These are phyloP conservation scores for Chelonus insularis DNA, from an alignment of 1,140 invertebrate species.

Conservation along the genomic window DNA sequence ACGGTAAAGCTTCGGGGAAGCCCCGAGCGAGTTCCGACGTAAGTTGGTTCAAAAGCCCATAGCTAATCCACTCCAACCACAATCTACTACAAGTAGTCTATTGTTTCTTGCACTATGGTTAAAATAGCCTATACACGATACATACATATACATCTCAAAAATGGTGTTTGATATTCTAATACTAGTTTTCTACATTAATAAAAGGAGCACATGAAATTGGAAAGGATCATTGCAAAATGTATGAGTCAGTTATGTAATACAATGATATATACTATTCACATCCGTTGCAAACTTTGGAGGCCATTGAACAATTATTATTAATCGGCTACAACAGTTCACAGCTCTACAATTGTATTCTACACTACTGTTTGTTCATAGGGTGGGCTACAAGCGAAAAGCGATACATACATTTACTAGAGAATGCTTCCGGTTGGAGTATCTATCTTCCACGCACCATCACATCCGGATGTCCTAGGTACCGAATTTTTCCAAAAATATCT, in stretches of 20 bases:
- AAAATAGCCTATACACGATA: too few species aligned
- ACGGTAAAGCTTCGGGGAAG: not conserved
- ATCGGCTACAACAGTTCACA: constrained; percentile 23
- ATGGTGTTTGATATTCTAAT: too few species aligned
- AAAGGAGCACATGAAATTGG: not conserved
- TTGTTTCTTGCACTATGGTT: constrained; percentile 4
- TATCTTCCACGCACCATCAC: constrained; percentile 2
- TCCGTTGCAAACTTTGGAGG: constrained; percentile 23
- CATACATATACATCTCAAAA: too few species aligned
- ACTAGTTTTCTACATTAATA: too few species aligned
- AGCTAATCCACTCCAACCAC: not conserved
- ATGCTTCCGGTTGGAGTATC: constrained; percentile 25
- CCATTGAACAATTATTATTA: constrained; percentile 29
- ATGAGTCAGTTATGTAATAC: not conserved
- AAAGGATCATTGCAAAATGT: not conserved
- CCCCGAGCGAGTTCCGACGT: not conserved
- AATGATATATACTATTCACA: constrained; percentile 14
- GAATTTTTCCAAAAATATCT: constrained; percentile 19
- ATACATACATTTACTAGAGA: constrained; percentile 60
- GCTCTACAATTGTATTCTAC: constrained; percentile 24
- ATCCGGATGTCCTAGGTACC: constrained; percentile 22
- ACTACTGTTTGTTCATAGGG: constrained; percentile 42
- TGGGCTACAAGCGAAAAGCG: constrained; percentile 49
- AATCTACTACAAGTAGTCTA: not conserved
- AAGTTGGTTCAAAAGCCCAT: constrained; percentile 9